A percentile compares a stretch with the other conserved stretches of the same genome.
Conservation (phyloP, 2,797 vertebrate species). For the Ctenosaura bakeri region DNA sequence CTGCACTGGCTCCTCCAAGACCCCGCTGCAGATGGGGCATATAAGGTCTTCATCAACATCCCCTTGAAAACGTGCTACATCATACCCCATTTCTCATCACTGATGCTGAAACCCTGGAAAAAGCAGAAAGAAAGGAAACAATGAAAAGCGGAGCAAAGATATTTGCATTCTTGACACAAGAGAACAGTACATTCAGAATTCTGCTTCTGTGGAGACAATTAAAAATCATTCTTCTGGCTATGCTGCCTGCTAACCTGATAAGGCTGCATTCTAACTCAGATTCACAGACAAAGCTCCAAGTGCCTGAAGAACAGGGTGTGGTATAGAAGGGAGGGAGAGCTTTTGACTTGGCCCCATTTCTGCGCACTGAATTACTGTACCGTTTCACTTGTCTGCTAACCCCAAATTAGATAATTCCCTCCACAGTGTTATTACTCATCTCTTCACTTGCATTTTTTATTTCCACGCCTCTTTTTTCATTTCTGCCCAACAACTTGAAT, state of each 20-base stretch:
- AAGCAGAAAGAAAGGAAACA: slow-evolving; percentile 32
- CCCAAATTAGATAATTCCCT: background rate
- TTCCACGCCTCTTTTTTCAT: background rate
- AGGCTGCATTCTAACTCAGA: background rate
- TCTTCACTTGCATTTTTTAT: background rate
- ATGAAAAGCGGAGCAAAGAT: background rate
- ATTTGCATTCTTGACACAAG: slow-evolving; percentile 4
- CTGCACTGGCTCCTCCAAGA: slow-evolving; percentile 98
- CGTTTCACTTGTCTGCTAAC: background rate
- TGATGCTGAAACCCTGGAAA: slow-evolving; percentile 77
- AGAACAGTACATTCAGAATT: background rate
- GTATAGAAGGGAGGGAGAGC: background rate
- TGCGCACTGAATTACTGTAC: background rate
- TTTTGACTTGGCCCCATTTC: background rate
- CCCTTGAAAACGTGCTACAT: slow-evolving; percentile 97
- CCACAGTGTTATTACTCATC: background rate
- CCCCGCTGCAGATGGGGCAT: slow-evolving; percentile 98
- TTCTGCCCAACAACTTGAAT: accelerated
- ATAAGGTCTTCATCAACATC: slow-evolving; percentile 98
- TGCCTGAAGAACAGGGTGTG: background rate
- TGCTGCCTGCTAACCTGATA: accelerated
- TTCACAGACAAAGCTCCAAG: background rate
- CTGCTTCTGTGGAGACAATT: slow-evolving; percentile 3
- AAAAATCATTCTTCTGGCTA: background rate
- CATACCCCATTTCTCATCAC: slow-evolving; percentile 99